Conservation (phyloP, 2,888 invertebrate species). For the Serripes groenlandicus region DNA sequence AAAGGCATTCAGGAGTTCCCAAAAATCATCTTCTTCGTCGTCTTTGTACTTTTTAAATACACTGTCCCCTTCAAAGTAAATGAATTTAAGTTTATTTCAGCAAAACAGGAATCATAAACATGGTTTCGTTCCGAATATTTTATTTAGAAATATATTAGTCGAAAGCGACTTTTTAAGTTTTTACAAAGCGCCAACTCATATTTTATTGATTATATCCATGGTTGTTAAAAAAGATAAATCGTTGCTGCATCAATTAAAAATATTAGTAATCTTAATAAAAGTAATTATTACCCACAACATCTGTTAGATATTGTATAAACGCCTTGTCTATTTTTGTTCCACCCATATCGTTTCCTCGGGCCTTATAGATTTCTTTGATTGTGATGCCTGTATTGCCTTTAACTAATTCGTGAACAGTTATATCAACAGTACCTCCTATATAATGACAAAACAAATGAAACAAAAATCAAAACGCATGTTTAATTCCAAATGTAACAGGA, state of each 20-base stretch:
- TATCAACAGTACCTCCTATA: slow-evolving; percentile 14
- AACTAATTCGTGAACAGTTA: not conserved
- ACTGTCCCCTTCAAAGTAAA: not conserved
- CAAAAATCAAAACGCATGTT: too few relatives aligned
- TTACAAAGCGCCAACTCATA: too few relatives aligned
- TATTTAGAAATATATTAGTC: too few relatives aligned
- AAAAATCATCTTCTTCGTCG: slow-evolving; percentile 3
- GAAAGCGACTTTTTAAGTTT: too few relatives aligned
- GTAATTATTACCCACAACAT: not conserved
- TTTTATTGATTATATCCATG: too few relatives aligned
- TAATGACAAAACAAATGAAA: too few relatives aligned
- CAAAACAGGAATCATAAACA: too few relatives aligned
- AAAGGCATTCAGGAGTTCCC: not conserved
- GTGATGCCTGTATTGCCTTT: not conserved
- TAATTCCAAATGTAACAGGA: too few relatives aligned
- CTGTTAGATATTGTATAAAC: not conserved
- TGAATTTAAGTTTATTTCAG: not conserved
- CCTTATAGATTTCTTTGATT: slow-evolving; percentile 5
- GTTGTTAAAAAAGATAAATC: too few relatives aligned
- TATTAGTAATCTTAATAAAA: too few relatives aligned
- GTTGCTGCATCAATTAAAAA: too few relatives aligned
- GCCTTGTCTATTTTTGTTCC: slow-evolving; percentile 11
- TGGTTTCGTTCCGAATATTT: too few relatives aligned
- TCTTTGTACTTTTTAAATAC: not conserved
- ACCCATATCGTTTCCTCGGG: slow-evolving; percentile 7